These are phyloP conservation scores for Beris morrisii DNA, from an alignment of 2,888 invertebrate species.

Conservation along the genomic window DNA sequence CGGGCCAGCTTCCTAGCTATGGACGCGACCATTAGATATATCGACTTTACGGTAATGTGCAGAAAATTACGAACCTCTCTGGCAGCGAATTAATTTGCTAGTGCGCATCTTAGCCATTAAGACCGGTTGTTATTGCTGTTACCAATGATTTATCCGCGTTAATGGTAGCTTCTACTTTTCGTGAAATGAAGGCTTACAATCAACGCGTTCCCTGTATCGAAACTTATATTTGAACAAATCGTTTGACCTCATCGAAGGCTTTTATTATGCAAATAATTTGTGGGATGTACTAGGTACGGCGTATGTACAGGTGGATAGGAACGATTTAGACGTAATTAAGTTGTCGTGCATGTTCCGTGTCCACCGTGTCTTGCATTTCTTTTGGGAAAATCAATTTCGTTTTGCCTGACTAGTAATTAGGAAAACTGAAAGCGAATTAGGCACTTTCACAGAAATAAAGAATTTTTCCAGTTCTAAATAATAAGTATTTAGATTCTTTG, in stretches of 20 bases:
- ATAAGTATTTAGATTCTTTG: no score
- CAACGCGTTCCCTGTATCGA: constrained; percentile 21
- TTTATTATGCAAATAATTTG: constrained; percentile 29
- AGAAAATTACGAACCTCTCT: constrained; percentile 18
- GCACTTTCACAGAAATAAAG: no score
- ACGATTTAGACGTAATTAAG: constrained; percentile 14
- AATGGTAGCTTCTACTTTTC: constrained; percentile 26
- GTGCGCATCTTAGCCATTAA: constrained; percentile 33
- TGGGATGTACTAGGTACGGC: constrained; percentile 3
- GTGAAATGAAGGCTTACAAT: constrained; percentile 10
- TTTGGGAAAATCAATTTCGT: no score
- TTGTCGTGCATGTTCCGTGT: constrained; percentile 7
- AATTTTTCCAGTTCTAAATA: no score
- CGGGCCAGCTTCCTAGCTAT: no score
- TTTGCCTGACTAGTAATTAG: no score
- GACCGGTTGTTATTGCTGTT: constrained; percentile 32
- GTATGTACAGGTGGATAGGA: not conserved
- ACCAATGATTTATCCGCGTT: constrained; percentile 35
- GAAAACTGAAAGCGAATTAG: no score
- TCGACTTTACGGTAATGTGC: constrained; percentile 18
- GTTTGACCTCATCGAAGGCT: constrained; percentile 27
- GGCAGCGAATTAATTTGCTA: constrained; percentile 32
- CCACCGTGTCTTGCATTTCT: no score
- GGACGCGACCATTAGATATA: constrained; percentile 11
- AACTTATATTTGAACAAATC: constrained; percentile 17